phyloP scores from a whole-genome alignment of 2,888 invertebrate genomes.

The Parnassius glacialis region DNA sequence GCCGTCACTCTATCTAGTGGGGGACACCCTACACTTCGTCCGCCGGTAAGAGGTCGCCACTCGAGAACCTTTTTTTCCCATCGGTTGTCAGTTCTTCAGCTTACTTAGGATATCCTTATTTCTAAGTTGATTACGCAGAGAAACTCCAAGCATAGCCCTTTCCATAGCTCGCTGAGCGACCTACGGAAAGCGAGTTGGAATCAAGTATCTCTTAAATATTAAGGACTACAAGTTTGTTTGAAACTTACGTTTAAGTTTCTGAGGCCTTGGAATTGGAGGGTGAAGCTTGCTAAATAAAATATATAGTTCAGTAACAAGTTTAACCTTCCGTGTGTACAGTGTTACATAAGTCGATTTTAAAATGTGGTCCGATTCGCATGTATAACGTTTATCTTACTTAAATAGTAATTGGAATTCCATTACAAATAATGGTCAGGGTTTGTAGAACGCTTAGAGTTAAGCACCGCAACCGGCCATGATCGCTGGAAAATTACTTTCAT shows the following conservation, averaged over 20 bases:
- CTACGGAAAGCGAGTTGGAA: no score
- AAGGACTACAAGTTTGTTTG: no score
- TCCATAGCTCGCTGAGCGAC: no score
- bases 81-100: no score
- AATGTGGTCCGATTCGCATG: conserved; percentile 40
- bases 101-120: no score
- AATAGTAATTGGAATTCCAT: conserved; percentile 72
- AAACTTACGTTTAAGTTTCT: conserved; percentile 8
- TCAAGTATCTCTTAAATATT: no score
- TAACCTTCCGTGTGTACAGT: conserved; percentile 9
- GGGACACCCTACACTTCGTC: no score
- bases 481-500: conserved; percentile 28
- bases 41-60: no score
- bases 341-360: conserved; percentile 31
- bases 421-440: conserved; percentile 61
- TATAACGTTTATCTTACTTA: conserved; percentile 60
- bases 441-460: conserved; percentile 42
- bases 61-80: no score
- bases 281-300: conserved; percentile 9
- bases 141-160: no score
- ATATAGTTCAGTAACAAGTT: neutral
- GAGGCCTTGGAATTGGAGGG: neutral
- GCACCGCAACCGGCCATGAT: conserved; percentile 20
- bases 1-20: no score
- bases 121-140: no score